Evolutionary conservation across 2,888 invertebrate genomes (phyloP).

Genomic region (Mesorhabditis belari): DNA sequence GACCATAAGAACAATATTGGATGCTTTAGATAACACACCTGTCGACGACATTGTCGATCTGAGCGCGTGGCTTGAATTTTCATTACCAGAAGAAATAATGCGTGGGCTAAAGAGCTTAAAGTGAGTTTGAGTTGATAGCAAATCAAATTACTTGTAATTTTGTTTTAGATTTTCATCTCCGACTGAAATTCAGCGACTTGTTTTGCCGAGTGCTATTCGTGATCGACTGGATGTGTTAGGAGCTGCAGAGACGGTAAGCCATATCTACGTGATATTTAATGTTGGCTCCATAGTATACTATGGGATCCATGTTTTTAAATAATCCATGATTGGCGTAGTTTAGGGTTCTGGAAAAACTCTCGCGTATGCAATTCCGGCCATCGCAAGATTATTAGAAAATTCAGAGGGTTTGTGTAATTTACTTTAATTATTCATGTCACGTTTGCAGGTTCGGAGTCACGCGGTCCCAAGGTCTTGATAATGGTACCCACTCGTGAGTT

Average conservation of each 20-base stretch:
- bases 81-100: slow-evolving; percentile 20
- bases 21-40: not conserved
- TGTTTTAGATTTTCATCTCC: slow-evolving; percentile 60
- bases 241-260: slow-evolving; percentile 84
- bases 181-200: slow-evolving; percentile 76
- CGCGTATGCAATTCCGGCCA: slow-evolving; percentile 89
- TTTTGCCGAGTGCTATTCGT: slow-evolving; percentile 75
- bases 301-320: too few relatives aligned
- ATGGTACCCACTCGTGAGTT: slow-evolving; percentile 91
- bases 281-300: too few relatives aligned
- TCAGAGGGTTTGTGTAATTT: slow-evolving; percentile 37
- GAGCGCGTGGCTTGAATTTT: slow-evolving; percentile 23
- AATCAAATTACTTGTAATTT: slow-evolving; percentile 2
- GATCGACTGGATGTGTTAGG: slow-evolving; percentile 86
- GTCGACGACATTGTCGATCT: slow-evolving; percentile 3
- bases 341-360: slow-evolving; percentile 93
- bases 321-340: slow-evolving; percentile 13
- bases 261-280: not conserved
- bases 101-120: slow-evolving; percentile 19
- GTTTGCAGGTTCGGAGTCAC: slow-evolving; percentile 2
- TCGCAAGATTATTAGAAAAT: slow-evolving; percentile 55
- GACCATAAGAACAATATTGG: too few relatives aligned
- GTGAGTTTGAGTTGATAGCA: slow-evolving; percentile 10
- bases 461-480: slow-evolving; percentile 70
- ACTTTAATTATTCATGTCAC: not conserved